These are phyloP conservation scores for Lepidurus apus DNA, from an alignment of 1,140 invertebrate genomes.

Conservation along the genomic window DNA sequence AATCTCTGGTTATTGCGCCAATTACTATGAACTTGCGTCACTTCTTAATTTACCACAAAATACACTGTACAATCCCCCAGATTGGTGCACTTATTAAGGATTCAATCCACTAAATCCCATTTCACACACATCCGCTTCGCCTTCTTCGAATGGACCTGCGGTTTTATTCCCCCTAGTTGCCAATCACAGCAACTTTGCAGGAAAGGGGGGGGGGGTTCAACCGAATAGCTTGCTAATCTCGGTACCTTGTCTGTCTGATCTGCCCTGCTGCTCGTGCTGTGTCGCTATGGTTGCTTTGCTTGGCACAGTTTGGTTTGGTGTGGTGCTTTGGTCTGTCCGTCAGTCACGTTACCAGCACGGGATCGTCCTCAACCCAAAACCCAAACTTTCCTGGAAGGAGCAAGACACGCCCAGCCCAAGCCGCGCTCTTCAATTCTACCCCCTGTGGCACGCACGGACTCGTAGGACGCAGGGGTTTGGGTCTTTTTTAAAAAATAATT, in stretches of 20 bases:
- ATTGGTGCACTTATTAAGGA: not conserved
- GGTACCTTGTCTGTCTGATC: not conserved
- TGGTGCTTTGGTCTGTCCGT: not conserved
- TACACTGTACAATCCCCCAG: not conserved
- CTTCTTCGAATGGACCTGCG: too few species aligned
- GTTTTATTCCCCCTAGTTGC: too few species aligned
- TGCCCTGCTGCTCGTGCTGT: not conserved
- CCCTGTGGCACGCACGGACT: not conserved
- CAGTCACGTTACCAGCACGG: slow-evolving; percentile 12
- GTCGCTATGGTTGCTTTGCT: not conserved
- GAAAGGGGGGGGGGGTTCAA: too few species aligned
- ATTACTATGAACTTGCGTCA: too few species aligned
- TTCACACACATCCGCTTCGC: too few species aligned
- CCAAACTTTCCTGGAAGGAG: not conserved
- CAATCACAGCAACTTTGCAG: too few species aligned
- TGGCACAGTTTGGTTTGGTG: not conserved
- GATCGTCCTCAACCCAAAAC: not conserved
- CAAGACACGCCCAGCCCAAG: not conserved
- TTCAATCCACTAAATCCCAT: too few species aligned
- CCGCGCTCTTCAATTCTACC: not conserved
- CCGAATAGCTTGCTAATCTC: not conserved
- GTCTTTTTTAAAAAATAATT: not conserved
- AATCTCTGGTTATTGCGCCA: too few species aligned
- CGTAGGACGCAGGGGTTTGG: not conserved
- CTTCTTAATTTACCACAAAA: too few species aligned